phyloP scores from a whole-genome alignment of 30 jellyfish, hydroid and myxozoan genomes.

The Hydractinia echinata region DNA sequence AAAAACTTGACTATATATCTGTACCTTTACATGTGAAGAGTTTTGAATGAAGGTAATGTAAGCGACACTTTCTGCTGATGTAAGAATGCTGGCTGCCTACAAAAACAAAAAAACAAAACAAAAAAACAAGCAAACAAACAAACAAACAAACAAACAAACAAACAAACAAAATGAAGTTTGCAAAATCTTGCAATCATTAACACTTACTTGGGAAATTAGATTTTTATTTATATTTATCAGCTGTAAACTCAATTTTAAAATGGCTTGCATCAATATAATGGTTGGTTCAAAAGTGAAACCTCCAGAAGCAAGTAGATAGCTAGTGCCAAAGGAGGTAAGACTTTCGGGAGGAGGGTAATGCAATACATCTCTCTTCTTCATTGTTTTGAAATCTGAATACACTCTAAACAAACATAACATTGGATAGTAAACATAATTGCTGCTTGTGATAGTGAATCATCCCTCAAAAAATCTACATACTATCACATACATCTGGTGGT shows the following conservation, averaged over 20 bases:
- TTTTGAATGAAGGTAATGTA: background rate
- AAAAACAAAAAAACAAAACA: too few species aligned
- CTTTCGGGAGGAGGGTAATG: background rate
- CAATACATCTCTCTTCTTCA: background rate
- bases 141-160: background rate
- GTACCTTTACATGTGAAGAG: background rate
- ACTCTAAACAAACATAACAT: too few species aligned
- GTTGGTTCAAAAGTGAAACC: too few species aligned
- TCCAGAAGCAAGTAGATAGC: background rate
- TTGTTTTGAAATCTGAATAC: too few species aligned
- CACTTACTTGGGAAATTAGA: constrained; percentile 8
- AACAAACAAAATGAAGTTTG: background rate
- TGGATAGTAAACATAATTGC: too few species aligned
- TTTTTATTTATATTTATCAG: constrained; percentile 13
- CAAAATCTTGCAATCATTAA: background rate
- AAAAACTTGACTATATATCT: background rate
- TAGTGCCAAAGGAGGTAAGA: constrained; percentile 13
- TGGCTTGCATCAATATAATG: constrained; percentile 4
- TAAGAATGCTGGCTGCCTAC: background rate
- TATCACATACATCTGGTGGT: too few species aligned
- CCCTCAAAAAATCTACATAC: too few species aligned
- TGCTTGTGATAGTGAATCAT: too few species aligned
- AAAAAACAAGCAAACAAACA: too few species aligned
- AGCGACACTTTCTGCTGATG: background rate
- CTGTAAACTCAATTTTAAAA: constrained; percentile 4